Percentiles rank a stretch among this genome's conserved stretches.
Evolutionary conservation across 2,113 vertebrate species (phyloP).

Genomic region (Arizona elegans): DNA sequence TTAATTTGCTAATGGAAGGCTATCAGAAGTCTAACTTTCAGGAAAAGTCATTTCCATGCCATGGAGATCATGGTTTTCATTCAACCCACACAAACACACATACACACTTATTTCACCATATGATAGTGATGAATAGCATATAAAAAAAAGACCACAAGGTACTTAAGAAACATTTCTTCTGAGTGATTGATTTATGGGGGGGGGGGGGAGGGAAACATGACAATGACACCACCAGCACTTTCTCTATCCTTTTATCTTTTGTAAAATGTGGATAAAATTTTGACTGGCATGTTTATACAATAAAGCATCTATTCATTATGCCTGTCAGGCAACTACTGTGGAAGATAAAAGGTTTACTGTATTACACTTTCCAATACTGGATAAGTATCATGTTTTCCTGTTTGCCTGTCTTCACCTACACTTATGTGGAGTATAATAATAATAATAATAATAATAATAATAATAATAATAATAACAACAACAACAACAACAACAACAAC

Average conservation of each 20-base stretch:
- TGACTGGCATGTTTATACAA: slow-evolving; percentile 68
- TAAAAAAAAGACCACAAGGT: slow-evolving; percentile 20
- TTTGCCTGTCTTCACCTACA: neutral
- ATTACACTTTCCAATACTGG: neutral
- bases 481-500: too few relatives aligned
- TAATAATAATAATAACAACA: too few relatives aligned
- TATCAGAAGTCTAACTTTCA: neutral
- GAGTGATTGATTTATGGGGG: too few relatives aligned
- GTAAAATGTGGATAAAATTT: slow-evolving; percentile 41
- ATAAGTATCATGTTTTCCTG: slow-evolving; percentile 1
- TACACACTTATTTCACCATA: neutral
- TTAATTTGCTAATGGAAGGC: neutral
- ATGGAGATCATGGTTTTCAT: neutral
- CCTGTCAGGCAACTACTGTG: slow-evolving; percentile 43
- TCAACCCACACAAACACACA: neutral
- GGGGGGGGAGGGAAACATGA: neutral
- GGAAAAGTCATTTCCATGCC: neutral
- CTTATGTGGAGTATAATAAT: too few relatives aligned
- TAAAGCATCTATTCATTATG: slow-evolving; percentile 57
- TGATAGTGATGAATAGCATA: neutral
- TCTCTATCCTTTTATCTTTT: slow-evolving; percentile 40
- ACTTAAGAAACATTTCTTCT: slow-evolving; percentile 6
- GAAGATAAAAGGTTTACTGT: neutral
- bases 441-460: too few relatives aligned
- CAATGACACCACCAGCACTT: slow-evolving; percentile 33